These are phyloP conservation scores for Malurus melanocephalus DNA, from an alignment of 2,113 vertebrate genomes.

Conservation along the genomic window DNA sequence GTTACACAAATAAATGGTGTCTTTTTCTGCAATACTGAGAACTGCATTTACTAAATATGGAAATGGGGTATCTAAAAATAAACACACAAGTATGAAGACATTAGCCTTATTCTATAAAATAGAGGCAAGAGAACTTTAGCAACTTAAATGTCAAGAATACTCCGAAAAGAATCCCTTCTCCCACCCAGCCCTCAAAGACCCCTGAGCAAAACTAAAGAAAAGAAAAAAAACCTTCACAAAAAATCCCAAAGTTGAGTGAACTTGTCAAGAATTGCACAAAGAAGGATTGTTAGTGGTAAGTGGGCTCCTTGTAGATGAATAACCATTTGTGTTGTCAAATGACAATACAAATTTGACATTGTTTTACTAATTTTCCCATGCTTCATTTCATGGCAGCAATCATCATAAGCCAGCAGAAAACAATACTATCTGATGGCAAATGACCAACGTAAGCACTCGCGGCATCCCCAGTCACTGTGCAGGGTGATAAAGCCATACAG, in stretches of 20 bases:
- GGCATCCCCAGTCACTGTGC: background rate
- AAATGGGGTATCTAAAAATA: constrained; percentile 46
- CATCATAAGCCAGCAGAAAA: background rate
- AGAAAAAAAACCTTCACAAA: background rate
- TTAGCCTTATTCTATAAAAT: background rate
- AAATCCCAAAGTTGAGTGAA: background rate
- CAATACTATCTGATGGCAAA: constrained; percentile 25
- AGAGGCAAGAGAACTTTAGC: background rate
- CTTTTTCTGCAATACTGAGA: constrained; percentile 10
- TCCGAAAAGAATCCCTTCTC: background rate
- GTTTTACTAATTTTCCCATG: constrained; percentile 20
- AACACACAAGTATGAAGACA: background rate
- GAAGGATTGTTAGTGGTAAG: background rate
- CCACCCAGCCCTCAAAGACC: background rate
- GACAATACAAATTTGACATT: background rate
- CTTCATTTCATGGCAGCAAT: background rate
- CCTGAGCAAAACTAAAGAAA: background rate
- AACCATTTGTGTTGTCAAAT: background rate
- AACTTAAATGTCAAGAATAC: background rate
- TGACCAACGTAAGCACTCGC: background rate
- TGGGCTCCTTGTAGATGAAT: background rate
- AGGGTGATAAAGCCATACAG: background rate
- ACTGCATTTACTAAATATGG: constrained; percentile 39
- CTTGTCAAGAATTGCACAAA: background rate
- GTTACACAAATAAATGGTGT: background rate